phyloP scores from a whole-genome alignment of 2,113 vertebrate species.

The Melierax canorus region DNA sequence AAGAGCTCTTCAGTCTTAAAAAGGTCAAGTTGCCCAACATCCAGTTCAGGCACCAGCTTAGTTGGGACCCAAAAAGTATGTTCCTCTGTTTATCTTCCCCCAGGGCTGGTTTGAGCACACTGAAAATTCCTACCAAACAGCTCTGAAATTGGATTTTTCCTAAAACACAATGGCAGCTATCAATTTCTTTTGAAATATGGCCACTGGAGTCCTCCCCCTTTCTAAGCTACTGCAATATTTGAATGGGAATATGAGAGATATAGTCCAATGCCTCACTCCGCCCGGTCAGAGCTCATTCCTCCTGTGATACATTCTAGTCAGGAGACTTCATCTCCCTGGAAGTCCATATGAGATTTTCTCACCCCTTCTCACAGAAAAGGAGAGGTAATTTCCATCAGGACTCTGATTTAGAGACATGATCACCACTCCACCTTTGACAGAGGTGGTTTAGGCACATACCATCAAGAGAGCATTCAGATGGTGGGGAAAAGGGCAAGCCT shows the following conservation, averaged over 20 bases:
- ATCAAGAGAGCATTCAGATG: background rate
- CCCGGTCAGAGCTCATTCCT: background rate
- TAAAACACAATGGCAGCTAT: background rate
- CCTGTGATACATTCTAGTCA: background rate
- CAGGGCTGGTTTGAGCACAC: background rate
- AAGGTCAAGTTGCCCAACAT: background rate
- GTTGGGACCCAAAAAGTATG: background rate
- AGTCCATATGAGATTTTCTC: background rate
- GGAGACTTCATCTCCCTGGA: background rate
- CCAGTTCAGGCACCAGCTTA: background rate
- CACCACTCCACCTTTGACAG: background rate
- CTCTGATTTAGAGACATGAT: background rate
- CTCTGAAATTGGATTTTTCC: conserved; percentile 1
- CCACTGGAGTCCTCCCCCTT: background rate
- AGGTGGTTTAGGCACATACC: background rate
- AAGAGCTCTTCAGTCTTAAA: background rate
- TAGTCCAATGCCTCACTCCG: background rate
- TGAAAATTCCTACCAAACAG: background rate
- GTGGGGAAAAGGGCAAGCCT: background rate
- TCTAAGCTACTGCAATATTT: background rate
- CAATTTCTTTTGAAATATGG: background rate
- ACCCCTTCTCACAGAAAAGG: background rate
- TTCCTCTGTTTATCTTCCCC: background rate
- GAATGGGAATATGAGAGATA: background rate
- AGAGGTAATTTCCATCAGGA: background rate